Conservation (phyloP, 2,113 vertebrate genomes). For the Tinamus guttatus region DNA sequence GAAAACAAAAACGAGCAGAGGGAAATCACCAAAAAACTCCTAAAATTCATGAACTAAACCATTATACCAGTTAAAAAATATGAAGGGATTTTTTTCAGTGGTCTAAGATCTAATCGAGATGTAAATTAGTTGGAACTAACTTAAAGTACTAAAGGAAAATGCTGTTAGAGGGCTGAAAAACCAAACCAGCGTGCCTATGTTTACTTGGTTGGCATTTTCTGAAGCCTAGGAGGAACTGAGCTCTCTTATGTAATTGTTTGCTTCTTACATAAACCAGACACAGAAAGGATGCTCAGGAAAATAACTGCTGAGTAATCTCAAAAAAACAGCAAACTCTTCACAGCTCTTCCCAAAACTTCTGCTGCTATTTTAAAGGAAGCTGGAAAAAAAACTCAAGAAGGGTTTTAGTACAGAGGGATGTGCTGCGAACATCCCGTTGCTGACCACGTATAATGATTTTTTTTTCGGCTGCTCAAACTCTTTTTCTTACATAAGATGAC, state of each 20-base stretch:
- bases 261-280: neutral
- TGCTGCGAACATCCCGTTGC: neutral
- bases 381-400: neutral
- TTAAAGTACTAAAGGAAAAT: neutral
- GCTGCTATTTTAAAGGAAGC: neutral
- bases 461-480: neutral
- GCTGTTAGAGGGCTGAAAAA: neutral
- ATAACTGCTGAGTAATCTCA: neutral
- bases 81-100: neutral
- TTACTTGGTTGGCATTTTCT: neutral
- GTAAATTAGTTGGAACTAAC: neutral
- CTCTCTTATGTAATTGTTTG: neutral
- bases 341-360: neutral
- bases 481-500: neutral
- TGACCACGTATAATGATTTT: neutral
- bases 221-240: neutral
- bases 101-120: neutral
- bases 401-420: neutral
- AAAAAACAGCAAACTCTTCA: neutral
- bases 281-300: constrained; percentile 4
- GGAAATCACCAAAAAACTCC: neutral
- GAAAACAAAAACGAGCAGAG: neutral
- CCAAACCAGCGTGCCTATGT: neutral
- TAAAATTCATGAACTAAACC: neutral
- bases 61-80: neutral